Evolutionary conservation across 2,888 invertebrate species (phyloP), one percentile per base, ranked within the genome.

Genomic region (Tipula helvola): DNA sequence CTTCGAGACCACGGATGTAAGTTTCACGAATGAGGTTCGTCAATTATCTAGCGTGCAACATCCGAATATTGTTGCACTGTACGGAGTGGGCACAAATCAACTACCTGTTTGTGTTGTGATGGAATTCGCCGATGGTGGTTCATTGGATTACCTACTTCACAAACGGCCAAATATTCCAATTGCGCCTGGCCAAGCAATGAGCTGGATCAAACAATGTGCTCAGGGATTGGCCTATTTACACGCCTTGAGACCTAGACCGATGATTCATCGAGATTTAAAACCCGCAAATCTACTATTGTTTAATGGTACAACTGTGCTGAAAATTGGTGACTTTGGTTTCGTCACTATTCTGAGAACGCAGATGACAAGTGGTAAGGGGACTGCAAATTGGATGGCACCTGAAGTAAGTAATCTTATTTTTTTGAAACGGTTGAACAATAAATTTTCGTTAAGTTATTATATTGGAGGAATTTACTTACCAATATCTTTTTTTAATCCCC

Each of bases 381-480:
- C 98, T 90, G 99, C 99, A 8, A 98, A 98, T 3, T 99, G 99
- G 98, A 99, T 99, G 99, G 99, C 99, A 36, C 99, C 99, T 2
- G 99, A 99, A 94, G 98, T 97, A 88, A 83, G 86, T 71, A n/a
- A n/a, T n/a, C n/a, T n/a, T n/a, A n/a, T 39, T 39, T 4, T 39
- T 39, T 5, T 39, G 3, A 13, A 47, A n/a, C 47, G n/a, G 7
- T 8, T 42, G 42, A 10, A 42, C 2, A 42, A 42, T 7, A 42
- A 42, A 42, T 5, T 42, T 42, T 10, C 10, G 42, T 42, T 12
- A 42, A 42, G 10, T 42, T 42, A 2, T 8, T 42, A 8, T 42
- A 41, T 41, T 41, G 41, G 7, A 42, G 42, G 39, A 4, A 5
- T 39, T 42, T 42, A 42, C 42, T 7, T 42, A 7, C 42, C 42